Percentiles rank a stretch among this genome's conserved stretches.
Conservation (phyloP, 2,797 vertebrate genomes). For the Paedocypris micromegethes region DNA sequence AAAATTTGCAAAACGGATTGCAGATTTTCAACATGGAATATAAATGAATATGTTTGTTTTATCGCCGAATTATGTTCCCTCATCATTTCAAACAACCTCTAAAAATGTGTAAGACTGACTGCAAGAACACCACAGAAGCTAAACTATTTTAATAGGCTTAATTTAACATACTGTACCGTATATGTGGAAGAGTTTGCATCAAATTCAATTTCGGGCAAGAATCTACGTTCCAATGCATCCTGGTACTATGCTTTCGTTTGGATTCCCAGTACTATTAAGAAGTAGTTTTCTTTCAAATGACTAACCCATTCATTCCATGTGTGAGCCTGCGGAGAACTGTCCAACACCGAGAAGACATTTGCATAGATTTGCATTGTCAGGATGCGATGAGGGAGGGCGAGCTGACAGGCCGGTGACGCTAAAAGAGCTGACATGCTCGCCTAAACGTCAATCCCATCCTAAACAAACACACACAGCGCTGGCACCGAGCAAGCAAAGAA, state of each 20-base stretch:
- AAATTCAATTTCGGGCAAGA: background rate
- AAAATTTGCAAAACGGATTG: too few relatives aligned
- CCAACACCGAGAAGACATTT: slow-evolving; percentile 62
- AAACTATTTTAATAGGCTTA: too few relatives aligned
- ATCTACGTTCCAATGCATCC: slow-evolving; percentile 10
- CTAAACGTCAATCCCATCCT: slow-evolving; percentile 40
- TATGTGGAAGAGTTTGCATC: background rate
- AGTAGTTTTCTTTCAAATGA: slow-evolving; percentile 21
- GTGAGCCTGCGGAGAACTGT: slow-evolving; percentile 55
- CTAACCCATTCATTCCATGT: slow-evolving; percentile 35
- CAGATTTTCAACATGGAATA: too few relatives aligned
- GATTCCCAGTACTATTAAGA: slow-evolving; percentile 8
- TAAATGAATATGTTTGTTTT: too few relatives aligned
- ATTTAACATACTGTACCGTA: too few relatives aligned
- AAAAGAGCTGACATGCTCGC: slow-evolving; percentile 62
- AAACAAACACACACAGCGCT: slow-evolving; percentile 35
- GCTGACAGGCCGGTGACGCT: slow-evolving; percentile 62
- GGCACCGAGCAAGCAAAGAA: slow-evolving; percentile 15
- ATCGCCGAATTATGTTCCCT: too few relatives aligned
- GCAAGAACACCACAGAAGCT: too few relatives aligned
- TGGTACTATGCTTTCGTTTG: slow-evolving; percentile 10
- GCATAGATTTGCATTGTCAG: slow-evolving; percentile 71
- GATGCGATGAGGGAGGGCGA: slow-evolving; percentile 65
- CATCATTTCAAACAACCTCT: too few relatives aligned
- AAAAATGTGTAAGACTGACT: too few relatives aligned